Conservation (phyloP, 2,113 vertebrate species). For the Anthoscopus minutus region DNA sequence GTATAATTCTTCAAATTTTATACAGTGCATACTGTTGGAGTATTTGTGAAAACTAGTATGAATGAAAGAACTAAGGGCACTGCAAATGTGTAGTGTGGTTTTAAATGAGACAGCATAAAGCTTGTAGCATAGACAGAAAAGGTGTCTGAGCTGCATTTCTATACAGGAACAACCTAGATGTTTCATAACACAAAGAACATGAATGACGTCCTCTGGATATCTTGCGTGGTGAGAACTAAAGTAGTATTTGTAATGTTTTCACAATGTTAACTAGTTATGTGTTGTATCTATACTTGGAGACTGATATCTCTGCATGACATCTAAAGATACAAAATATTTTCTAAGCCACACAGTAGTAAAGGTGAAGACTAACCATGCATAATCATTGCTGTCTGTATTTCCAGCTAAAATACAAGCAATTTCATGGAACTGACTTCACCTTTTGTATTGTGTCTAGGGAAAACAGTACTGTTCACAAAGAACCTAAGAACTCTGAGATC, state of each 20-base stretch:
- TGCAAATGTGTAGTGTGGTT: not conserved
- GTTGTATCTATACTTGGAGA: not conserved
- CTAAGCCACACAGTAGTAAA: not conserved
- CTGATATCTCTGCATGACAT: not conserved
- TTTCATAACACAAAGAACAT: not conserved
- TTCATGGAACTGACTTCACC: not conserved
- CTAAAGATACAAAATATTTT: not conserved
- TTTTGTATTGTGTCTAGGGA: not conserved
- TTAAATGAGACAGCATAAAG: not conserved
- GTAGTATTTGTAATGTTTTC: not conserved
- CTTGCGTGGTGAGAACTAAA: not conserved
- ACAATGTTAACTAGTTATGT: not conserved
- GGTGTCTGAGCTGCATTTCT: not conserved
- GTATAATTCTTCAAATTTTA: not conserved
- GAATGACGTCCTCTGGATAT: not conserved
- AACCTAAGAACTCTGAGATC: not conserved
- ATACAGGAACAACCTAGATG: not conserved
- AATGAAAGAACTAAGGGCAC: not conserved
- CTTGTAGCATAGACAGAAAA: not conserved
- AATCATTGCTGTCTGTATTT: not conserved
- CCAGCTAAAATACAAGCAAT: not conserved
- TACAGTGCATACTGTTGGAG: not conserved
- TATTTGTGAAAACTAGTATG: not conserved
- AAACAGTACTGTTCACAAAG: not conserved
- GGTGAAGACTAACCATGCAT: not conserved